phyloP scores from a whole-genome alignment of 35 echinoderm and acorn worm species.

The Nesometra sesokonis region DNA sequence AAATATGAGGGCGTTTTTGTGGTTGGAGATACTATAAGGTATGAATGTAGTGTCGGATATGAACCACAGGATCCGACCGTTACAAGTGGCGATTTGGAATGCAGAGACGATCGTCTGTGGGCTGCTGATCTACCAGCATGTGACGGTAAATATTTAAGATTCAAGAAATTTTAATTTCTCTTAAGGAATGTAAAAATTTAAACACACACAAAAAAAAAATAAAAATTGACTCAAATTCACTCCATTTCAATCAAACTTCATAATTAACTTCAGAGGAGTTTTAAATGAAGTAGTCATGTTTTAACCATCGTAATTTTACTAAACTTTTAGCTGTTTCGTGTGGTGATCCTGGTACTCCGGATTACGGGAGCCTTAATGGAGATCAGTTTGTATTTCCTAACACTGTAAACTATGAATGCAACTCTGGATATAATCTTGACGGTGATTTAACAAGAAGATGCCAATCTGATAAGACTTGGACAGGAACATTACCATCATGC shows the following conservation, averaged over 20 bases:
- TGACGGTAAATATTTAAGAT: background rate
- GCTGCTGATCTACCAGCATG: background rate
- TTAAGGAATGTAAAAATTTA: too few relatives aligned
- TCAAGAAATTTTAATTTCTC: too few relatives aligned
- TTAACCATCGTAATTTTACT: too few relatives aligned
- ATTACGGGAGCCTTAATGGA: background rate
- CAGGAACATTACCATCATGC: background rate
- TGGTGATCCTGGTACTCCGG: background rate
- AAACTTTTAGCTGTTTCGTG: background rate
- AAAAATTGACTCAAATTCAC: too few relatives aligned
- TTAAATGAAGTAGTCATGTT: too few relatives aligned
- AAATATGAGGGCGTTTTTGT: background rate
- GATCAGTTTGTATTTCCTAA: background rate
- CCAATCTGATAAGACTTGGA: background rate
- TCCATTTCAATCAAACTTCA: too few relatives aligned
- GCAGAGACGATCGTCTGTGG: background rate
- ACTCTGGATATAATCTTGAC: background rate
- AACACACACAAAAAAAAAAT: too few relatives aligned
- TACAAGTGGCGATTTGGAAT: background rate
- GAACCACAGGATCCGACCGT: background rate
- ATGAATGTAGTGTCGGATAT: background rate
- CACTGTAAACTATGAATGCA: background rate
- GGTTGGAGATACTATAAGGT: background rate
- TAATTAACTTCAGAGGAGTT: too few relatives aligned
- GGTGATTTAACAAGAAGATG: background rate